Percentiles rank a stretch among this genome's conserved stretches.
These are phyloP conservation scores for Eristalis arbustorum DNA, from an alignment of 2,888 invertebrate genomes.

Conservation along the genomic window DNA sequence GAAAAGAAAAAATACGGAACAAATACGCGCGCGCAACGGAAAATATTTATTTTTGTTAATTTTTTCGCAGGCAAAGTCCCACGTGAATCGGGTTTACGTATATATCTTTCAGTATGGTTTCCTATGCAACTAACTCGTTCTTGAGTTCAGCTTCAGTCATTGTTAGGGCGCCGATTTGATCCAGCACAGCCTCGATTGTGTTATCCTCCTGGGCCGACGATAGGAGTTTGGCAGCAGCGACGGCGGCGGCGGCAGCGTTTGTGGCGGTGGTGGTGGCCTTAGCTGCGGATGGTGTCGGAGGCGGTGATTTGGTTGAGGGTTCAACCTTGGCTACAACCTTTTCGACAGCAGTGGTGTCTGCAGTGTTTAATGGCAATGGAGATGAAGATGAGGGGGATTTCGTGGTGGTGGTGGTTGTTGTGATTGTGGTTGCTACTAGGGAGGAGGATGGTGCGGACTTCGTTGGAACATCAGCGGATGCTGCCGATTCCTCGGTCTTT, in stretches of 20 bases:
- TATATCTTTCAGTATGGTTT: neutral
- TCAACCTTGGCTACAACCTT: conserved; percentile 43
- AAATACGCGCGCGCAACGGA: neutral
- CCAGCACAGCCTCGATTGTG: conserved; percentile 49
- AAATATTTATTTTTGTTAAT: conserved; percentile 8
- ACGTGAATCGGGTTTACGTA: conserved; percentile 22
- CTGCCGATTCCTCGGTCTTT: conserved; percentile 20
- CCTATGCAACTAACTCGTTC: conserved; percentile 72
- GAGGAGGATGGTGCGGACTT: conserved; percentile 47
- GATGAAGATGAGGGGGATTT: conserved; percentile 63
- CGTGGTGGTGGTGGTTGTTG: conserved; percentile 33
- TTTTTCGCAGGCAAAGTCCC: conserved; percentile 25
- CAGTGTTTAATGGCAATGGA: conserved; percentile 57
- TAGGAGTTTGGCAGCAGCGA: conserved; percentile 34
- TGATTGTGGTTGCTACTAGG: conserved; percentile 44
- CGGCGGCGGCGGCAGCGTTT: conserved; percentile 17
- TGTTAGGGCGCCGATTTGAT: conserved; percentile 50
- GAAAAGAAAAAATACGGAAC: neutral
- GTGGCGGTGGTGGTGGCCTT: conserved; percentile 23
- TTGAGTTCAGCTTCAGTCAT: conserved; percentile 72
- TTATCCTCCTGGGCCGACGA: conserved; percentile 54
- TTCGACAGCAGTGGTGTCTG: conserved; percentile 32
- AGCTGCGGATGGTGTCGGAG: conserved; percentile 16
- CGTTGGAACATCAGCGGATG: conserved; percentile 26
- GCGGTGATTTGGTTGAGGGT: conserved; percentile 20